Percentiles rank a stretch among this genome's conserved stretches.
Conservation (phyloP, 1,140 invertebrate genomes). For the Drosophila tsacasi region DNA sequence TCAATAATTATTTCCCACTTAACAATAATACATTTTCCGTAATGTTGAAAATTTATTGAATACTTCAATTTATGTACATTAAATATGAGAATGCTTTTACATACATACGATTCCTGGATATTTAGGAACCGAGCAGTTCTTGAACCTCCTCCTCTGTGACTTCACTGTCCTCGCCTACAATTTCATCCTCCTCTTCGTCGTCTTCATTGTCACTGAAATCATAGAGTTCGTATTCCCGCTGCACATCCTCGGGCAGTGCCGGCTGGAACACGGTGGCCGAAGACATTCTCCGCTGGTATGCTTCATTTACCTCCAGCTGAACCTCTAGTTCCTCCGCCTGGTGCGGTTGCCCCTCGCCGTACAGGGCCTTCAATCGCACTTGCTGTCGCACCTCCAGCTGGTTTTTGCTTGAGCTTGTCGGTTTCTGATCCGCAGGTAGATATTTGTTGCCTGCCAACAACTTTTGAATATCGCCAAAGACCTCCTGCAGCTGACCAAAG, state of each 20-base stretch:
- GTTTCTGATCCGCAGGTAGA: background rate
- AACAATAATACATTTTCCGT: too few species aligned
- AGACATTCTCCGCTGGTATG: constrained; percentile 58
- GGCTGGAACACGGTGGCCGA: constrained; percentile 54
- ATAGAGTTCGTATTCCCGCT: constrained; percentile 24
- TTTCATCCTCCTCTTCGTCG: background rate
- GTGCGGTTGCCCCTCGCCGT: constrained; percentile 6
- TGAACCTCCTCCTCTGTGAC: constrained; percentile 2
- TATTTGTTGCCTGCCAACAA: constrained; percentile 22
- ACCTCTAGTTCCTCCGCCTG: constrained; percentile 4
- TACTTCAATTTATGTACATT: background rate
- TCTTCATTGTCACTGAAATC: constrained; percentile 25
- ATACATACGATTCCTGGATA: too few species aligned
- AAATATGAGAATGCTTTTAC: background rate
- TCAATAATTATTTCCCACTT: too few species aligned
- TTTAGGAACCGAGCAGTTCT: constrained; percentile 7
- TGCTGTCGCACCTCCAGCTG: constrained; percentile 47
- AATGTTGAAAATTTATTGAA: background rate
- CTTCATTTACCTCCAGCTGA: background rate
- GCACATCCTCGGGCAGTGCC: constrained; percentile 41
- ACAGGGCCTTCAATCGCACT: constrained; percentile 61
- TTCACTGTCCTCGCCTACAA: background rate
- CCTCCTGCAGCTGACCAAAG: constrained; percentile 54
- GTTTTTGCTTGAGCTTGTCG: constrained; percentile 9
- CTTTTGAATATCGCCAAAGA: constrained; percentile 54